Base-by-base conservation (phyloP, 2,888 invertebrate genomes). In the Gortyna flavago region DNA sequence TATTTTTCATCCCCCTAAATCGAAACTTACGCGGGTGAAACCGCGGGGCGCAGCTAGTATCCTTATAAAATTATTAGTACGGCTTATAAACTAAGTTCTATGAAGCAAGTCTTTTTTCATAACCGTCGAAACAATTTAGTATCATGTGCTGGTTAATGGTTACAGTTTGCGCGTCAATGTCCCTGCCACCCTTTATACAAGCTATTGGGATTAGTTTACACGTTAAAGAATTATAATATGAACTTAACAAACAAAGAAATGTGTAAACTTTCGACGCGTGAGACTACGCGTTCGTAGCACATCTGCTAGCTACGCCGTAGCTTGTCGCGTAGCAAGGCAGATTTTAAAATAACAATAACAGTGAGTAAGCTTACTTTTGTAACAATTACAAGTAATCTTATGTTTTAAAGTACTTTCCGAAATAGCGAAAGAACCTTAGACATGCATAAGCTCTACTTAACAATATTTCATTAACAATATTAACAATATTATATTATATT, bases 221-320 rank as follows among this genome's bases (percentile, higher is more conserved):
- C 29, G 29, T 16, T 2, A 59, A 7, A 16, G 16, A 59, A 29
- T 59, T 6, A 16, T n/a, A 16, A 16, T n/a, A 16, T 16, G 29
- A 29, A 59, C 57, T 5, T 25, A 13, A 5, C n/a, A 57, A 57
- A 57, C 57, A 57, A 9, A 57, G n/a, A 57, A n/a, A n/a, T 3
- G 16, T 16, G 29, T 59, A 59, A 18, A 0, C 7, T 59, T 59
- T 29, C 4, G 29, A 32, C 21, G 29, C 67, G 32, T 21, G 66
- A 7, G 66, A 2, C 67, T 54, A 54, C 32, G 29, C 4, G 29
- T 7, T 41, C 75, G 66, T 78, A 78, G 70, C 32, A 66, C 11
- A 38, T 0, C 9, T 6, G 38, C 18, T 29, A 18, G 71, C 71
- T 78, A 78, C 79, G 77, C 32, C 78, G 79, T 79, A 79, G 79